phyloP scores from a whole-genome alignment of 2,113 vertebrate genomes.

The Dendropsophus ebraccatus region DNA sequence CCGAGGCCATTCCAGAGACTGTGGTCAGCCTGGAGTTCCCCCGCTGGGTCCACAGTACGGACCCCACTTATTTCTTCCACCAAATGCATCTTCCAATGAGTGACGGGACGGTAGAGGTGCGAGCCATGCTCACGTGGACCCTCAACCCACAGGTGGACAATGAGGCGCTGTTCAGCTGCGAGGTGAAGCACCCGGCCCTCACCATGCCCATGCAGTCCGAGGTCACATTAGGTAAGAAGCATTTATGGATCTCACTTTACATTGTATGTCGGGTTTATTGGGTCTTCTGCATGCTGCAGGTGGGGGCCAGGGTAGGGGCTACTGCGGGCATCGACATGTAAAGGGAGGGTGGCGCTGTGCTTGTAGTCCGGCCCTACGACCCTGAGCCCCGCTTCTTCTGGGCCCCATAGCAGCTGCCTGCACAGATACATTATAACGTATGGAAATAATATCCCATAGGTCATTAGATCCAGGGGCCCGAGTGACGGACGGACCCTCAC shows the following conservation, averaged over 20 bases:
- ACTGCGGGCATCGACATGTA: no score
- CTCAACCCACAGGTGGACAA: slow-evolving; percentile 93
- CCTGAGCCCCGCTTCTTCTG: no score
- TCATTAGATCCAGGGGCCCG: no score
- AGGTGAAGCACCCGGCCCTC: slow-evolving; percentile 92
- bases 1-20: slow-evolving; percentile 86
- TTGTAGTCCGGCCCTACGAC: no score
- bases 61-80: slow-evolving; percentile 87
- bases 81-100: slow-evolving; percentile 75
- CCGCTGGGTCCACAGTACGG: slow-evolving; percentile 86
- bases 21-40: slow-evolving; percentile 94
- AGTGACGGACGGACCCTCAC: no score
- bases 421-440: no score
- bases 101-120: slow-evolving; percentile 87
- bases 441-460: no score
- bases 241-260: no score
- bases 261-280: no score
- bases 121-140: slow-evolving; percentile 89
- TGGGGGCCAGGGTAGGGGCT: no score
- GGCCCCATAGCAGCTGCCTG: no score
- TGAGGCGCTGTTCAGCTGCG: slow-evolving; percentile 93
- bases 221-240: slow-evolving; percentile 86
- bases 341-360: no score
- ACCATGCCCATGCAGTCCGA: slow-evolving; percentile 96
- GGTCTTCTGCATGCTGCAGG: neutral